Evolutionary conservation across 2,888 invertebrate species (phyloP), one percentile per base, ranked within the genome.

Genomic region (Perdita meconis): DNA sequence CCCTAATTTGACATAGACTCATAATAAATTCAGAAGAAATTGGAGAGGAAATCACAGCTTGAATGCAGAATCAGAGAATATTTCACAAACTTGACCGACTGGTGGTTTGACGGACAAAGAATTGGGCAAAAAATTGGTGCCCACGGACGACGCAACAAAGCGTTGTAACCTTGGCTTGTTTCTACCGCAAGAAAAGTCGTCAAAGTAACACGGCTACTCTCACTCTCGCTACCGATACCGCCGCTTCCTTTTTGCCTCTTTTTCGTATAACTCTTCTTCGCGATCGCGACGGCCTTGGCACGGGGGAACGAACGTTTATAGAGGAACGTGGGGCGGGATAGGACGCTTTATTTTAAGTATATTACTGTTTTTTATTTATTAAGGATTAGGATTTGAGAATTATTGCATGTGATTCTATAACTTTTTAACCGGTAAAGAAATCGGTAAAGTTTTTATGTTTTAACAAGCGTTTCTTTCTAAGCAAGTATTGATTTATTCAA

Each of bases 151-250:
- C 65, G 82, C 60, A 79, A 79, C 80, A 86, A 85, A 86, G 68
- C 73, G 66, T 71, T 63, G 63, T 80, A 84, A 85, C 84, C 84
- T 84, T 85, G 83, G 55, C 71, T 78, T 63, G 78, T 85, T 83
- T 80, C 82, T 80, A 69, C 71, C 64, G 56, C 47, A 80, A 87
- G 86, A 85, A 86, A 84, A 87, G 82, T 86, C 83, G 71, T 84
- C 83, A 81, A 80, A 83, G 79, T 77, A 70, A 67, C 70, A 76
- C 72, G 72, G 71, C 59, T 77, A 80, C 86, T 87, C 84, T 86
- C 86, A 78, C 85, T 86, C 81, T 85, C 81, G 53, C 78, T 59
- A 40, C 38, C 76, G 74, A 78, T 80, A 73, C 57, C 59, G 30
- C 59, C 55, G 63, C 64, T 76, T 78, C 53, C 59, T 70, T 80